Percentiles rank a stretch among this genome's conserved stretches.
Evolutionary conservation across 1,140 invertebrate genomes (phyloP).

Genomic region (Coelopa frigida): DNA sequence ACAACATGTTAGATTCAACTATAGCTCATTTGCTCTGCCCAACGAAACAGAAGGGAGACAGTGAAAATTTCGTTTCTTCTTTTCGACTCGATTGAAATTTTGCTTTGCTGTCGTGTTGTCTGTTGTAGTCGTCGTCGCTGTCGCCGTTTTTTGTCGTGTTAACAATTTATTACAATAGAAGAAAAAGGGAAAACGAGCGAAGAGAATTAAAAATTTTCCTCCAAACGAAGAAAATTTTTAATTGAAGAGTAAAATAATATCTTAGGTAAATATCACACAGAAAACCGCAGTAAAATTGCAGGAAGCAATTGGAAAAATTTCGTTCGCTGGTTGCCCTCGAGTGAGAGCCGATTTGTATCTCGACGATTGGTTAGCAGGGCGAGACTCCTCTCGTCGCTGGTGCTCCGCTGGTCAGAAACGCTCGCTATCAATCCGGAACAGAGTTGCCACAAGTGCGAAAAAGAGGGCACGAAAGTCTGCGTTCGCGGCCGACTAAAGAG

Average conservation of each 20-base stretch:
- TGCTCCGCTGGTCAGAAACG: too few species aligned
- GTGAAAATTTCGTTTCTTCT: too few species aligned
- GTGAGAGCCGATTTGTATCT: constrained; percentile 5
- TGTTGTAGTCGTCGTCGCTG: background rate
- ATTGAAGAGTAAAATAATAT: constrained; percentile 14
- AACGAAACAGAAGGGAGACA: too few species aligned
- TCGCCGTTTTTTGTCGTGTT: constrained; percentile 15
- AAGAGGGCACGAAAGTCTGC: too few species aligned
- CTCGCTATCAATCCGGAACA: too few species aligned
- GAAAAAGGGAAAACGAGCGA: constrained; percentile 11
- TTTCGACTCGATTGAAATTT: constrained; percentile 1
- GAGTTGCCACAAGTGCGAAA: too few species aligned
- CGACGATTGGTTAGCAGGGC: constrained; percentile 11
- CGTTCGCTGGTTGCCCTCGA: background rate
- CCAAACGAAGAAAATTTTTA: constrained; percentile 12
- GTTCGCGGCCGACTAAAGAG: too few species aligned
- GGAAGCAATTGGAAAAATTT: constrained; percentile 1
- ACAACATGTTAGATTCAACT: too few species aligned
- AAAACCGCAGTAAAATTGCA: constrained; percentile 13
- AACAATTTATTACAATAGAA: constrained; percentile 9
- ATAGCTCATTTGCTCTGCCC: too few species aligned
- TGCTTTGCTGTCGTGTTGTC: constrained; percentile 9
- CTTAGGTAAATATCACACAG: constrained; percentile 14
- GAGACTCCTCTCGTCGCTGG: too few species aligned
- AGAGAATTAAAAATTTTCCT: constrained; percentile 17